Percentiles rank a stretch among this genome's conserved stretches.
Evolutionary conservation across 2,797 vertebrate genomes (phyloP).

Genomic region (Chelidonichthys spinosus): DNA sequence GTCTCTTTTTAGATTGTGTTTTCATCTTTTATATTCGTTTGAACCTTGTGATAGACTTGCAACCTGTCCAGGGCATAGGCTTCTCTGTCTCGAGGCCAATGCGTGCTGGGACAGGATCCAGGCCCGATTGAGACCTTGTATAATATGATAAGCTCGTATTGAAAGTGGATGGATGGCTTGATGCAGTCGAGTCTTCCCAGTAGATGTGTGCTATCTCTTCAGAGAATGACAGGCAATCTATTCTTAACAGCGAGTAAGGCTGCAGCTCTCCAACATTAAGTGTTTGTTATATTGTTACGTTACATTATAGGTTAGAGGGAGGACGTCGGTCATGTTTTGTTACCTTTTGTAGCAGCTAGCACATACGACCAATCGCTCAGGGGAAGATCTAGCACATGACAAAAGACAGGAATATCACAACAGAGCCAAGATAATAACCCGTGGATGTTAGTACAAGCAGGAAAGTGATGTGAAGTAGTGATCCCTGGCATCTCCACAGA

Average conservation of each 20-base stretch:
- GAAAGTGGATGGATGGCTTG: constrained; percentile 46
- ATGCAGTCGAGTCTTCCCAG: constrained; percentile 30
- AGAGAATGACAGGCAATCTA: constrained; percentile 39
- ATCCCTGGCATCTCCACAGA: constrained; percentile 13
- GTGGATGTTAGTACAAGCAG: constrained; percentile 4
- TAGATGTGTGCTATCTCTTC: constrained; percentile 23
- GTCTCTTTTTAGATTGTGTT: neutral
- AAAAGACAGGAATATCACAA: constrained; percentile 7
- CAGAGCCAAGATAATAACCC: constrained; percentile 21
- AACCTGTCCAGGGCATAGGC: neutral
- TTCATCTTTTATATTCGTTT: constrained; percentile 18
- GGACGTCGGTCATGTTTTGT: neutral
- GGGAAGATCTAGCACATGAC: constrained; percentile 1
- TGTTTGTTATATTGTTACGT: constrained; percentile 10
- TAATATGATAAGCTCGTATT: constrained; percentile 37
- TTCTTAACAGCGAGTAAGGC: constrained; percentile 13
- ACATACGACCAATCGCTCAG: neutral
- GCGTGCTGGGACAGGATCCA: constrained; percentile 26
- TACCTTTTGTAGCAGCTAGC: neutral
- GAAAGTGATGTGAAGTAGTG: neutral
- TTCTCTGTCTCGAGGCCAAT: constrained; percentile 7
- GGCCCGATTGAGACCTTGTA: constrained; percentile 24
- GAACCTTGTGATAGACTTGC: constrained; percentile 8
- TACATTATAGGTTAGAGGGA: neutral
- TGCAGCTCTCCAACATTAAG: constrained; percentile 15